Evolutionary conservation across 1,140 invertebrate genomes (phyloP), one percentile per base, ranked within the genome.

Genomic region (Monomorium pharaonis): DNA sequence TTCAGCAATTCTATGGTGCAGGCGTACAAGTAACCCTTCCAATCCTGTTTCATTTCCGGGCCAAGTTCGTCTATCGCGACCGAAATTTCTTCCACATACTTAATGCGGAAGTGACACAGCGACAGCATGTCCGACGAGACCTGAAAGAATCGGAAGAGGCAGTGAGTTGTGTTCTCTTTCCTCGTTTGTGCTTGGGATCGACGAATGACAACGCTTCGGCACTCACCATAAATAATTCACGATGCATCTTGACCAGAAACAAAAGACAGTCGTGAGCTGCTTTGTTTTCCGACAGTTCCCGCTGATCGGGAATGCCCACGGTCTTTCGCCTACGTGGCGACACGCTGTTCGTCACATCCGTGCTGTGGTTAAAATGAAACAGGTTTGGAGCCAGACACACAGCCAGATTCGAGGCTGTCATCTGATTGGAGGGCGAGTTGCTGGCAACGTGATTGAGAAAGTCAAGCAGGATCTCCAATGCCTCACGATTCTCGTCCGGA

Each of bases 331-430:
- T 95, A 42, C 96, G 92, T 27, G 96, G 96, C 63, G 96, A 96
- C 21, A 96, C 96, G 63, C 96, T 96, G 90, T 92, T 95, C 33
- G 95, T 96, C 16, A 96, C 95, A 90, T 95, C 95, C 18, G 95
- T 95, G 51, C 95, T 96, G 92, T 97, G 96, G 89, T 96, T 96
- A 87, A 97, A 96, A 93, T 98, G 97, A 94, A 99, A 98, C 72
- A 99, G 95, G 16, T 98, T 99, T 21, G 98, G 98, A 0, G 98
- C 98, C 88, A 99, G 96, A 94, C 98, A 99, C 12, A 99, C 98
- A 0, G 98, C 98, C 87, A 99, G 95, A 94, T 99, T 99, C 86
- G 98, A 98, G 33, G 98, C 98, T 54, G 97, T 99, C 99, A 99
- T 99, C 95, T 99, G 98, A 93, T 98, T 98, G 74, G 96, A 96